Percentiles rank a stretch among this genome's conserved stretches.
These are phyloP conservation scores for Echinometra lucunter DNA, from an alignment of 53 echinoderm and acorn worm species.

Conservation along the genomic window DNA sequence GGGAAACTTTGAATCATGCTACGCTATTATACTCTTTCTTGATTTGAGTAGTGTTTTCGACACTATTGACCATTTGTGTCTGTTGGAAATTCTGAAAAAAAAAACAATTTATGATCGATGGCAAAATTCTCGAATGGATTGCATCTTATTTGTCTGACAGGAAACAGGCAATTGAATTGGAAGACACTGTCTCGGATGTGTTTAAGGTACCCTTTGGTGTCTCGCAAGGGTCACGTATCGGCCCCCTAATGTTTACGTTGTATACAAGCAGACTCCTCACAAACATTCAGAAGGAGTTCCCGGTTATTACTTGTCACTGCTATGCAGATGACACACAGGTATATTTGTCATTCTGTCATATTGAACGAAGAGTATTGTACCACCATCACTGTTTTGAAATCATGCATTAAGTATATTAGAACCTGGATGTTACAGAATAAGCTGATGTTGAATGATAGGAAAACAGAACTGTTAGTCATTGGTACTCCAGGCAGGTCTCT, in stretches of 20 bases:
- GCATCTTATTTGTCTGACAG: too few relatives aligned
- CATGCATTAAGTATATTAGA: conserved; percentile 13
- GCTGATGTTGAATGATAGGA: conserved; percentile 23
- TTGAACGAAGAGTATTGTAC: background rate
- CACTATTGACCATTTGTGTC: too few relatives aligned
- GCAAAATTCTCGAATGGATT: too few relatives aligned
- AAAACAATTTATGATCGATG: too few relatives aligned
- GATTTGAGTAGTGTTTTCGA: too few relatives aligned
- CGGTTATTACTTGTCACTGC: background rate
- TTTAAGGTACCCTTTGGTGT: background rate
- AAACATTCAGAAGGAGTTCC: conserved; percentile 4
- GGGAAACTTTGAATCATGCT: too few relatives aligned
- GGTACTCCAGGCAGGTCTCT: conserved; percentile 39
- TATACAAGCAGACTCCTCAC: conserved; percentile 11
- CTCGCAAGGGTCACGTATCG: background rate
- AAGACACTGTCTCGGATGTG: too few relatives aligned
- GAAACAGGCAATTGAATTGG: too few relatives aligned
- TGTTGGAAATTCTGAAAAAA: too few relatives aligned
- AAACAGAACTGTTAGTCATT: conserved; percentile 23
- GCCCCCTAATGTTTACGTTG: background rate
- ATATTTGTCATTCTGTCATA: conserved; percentile 7
- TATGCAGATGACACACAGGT: conserved; percentile 49
- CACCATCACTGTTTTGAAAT: background rate
- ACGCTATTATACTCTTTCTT: too few relatives aligned
- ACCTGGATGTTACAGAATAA: conserved; percentile 49